These are phyloP conservation scores for Bombyx huttoni DNA, from an alignment of 2,888 invertebrate species.

Conservation along the genomic window DNA sequence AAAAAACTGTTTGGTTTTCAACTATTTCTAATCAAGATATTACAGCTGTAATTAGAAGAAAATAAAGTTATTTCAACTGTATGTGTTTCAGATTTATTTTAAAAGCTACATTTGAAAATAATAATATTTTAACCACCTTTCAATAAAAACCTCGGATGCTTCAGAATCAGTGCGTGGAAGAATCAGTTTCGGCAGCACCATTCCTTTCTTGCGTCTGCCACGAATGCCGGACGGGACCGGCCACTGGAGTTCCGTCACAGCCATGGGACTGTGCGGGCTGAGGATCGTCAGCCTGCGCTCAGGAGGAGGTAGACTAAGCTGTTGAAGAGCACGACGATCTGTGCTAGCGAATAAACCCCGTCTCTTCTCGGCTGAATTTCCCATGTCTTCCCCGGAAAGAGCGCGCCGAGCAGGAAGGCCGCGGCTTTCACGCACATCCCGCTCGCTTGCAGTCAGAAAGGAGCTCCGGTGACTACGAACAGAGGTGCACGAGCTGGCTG, in stretches of 20 bases:
- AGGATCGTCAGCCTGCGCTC: constrained; percentile 81
- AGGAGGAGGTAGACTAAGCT: constrained; percentile 79
- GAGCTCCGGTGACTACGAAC: constrained; percentile 72
- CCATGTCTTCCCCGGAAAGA: constrained; percentile 75
- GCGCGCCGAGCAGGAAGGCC: constrained; percentile 76
- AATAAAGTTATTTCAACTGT: not conserved
- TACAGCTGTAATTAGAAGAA: not conserved
- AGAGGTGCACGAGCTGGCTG: constrained; percentile 63
- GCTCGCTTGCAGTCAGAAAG: constrained; percentile 76
- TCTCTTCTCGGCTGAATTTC: constrained; percentile 75
- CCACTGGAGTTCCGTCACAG: constrained; percentile 76
- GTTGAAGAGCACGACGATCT: constrained; percentile 75
- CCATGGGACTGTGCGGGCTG: constrained; percentile 84
- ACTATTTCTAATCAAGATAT: not conserved
- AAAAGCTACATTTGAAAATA: not conserved
- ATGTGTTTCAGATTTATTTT: not conserved
- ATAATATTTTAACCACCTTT: constrained; percentile 49
- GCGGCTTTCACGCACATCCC: constrained; percentile 76
- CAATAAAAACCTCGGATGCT: constrained; percentile 76
- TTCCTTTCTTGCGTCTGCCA: constrained; percentile 78
- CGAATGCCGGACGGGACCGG: constrained; percentile 72
- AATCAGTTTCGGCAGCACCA: constrained; percentile 81
- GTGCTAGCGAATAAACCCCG: constrained; percentile 79
- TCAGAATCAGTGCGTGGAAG: constrained; percentile 83
- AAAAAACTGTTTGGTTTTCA: not conserved